phyloP scores from a whole-genome alignment of 2,797 vertebrate genomes.

The Danio jaintianensis region DNA sequence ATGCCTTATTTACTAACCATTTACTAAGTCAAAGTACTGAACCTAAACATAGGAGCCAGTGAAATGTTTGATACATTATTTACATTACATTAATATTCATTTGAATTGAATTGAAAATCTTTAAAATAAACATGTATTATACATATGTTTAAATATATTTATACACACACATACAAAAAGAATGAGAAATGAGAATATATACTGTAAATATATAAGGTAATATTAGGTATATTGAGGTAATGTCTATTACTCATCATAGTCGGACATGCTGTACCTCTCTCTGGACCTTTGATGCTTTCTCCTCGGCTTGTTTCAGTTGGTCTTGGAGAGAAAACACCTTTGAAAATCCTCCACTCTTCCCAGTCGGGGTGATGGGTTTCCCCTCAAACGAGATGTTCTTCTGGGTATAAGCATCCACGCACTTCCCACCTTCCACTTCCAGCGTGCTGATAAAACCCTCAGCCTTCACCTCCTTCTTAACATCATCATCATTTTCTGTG shows the following conservation, averaged over 20 bases:
- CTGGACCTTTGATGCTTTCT: constrained; percentile 71
- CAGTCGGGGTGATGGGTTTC: constrained; percentile 32
- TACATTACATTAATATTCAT: neutral
- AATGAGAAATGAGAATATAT: too few relatives aligned
- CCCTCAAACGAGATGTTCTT: constrained; percentile 61
- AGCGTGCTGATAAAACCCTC: constrained; percentile 70
- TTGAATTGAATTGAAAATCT: neutral
- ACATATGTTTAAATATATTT: neutral
- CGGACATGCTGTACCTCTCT: constrained; percentile 67
- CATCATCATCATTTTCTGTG: constrained; percentile 9
- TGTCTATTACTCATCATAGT: too few relatives aligned
- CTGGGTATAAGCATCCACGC: constrained; percentile 57
- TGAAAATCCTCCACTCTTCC: constrained; percentile 46
- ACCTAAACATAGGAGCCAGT: too few relatives aligned
- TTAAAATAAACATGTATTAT: neutral
- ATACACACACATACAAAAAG: neutral
- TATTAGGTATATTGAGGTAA: too few relatives aligned
- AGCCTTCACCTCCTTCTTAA: constrained; percentile 55
- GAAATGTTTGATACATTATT: neutral
- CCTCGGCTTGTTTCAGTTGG: constrained; percentile 74
- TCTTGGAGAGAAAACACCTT: constrained; percentile 70
- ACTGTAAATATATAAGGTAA: too few relatives aligned
- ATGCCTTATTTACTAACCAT: too few relatives aligned
- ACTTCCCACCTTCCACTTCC: constrained; percentile 41
- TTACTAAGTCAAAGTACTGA: too few relatives aligned